phyloP scores from a whole-genome alignment of 2,888 invertebrate species.

The Deilephila elpenor region DNA sequence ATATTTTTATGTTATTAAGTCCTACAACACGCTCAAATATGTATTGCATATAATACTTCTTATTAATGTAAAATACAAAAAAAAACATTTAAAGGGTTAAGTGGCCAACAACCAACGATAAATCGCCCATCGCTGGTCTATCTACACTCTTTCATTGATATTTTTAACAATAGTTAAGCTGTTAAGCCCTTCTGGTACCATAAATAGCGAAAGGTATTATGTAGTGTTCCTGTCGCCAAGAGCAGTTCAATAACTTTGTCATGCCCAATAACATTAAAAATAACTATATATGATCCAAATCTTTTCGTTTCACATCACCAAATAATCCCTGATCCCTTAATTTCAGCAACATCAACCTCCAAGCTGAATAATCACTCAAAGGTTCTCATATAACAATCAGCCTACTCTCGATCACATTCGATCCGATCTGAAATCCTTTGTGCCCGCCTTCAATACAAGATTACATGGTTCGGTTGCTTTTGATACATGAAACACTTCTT shows the following conservation, averaged over 20 bases:
- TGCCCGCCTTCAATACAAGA: conserved; percentile 28
- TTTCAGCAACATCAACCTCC: neutral
- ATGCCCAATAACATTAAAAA: neutral
- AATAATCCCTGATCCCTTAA: neutral
- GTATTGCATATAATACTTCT: too few relatives aligned
- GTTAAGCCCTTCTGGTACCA: too few relatives aligned
- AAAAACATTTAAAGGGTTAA: too few relatives aligned
- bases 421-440: conserved; percentile 14
- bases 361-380: neutral
- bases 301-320: neutral
- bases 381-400: neutral
- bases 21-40: neutral
- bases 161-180: too few relatives aligned
- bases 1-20: neutral
- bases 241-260: neutral
- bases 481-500: conserved; percentile 24
- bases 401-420: conserved; percentile 18
- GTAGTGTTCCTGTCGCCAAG: too few relatives aligned
- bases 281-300: neutral
- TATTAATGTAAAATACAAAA: too few relatives aligned
- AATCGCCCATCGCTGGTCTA: too few relatives aligned
- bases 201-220: too few relatives aligned
- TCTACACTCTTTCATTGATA: too few relatives aligned
- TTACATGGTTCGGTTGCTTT: conserved; percentile 26
- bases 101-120: too few relatives aligned